Percentiles rank a stretch among this genome's conserved stretches.
These are phyloP conservation scores for Monopis laevigella DNA, from an alignment of 2,888 invertebrate species.

Conservation along the genomic window DNA sequence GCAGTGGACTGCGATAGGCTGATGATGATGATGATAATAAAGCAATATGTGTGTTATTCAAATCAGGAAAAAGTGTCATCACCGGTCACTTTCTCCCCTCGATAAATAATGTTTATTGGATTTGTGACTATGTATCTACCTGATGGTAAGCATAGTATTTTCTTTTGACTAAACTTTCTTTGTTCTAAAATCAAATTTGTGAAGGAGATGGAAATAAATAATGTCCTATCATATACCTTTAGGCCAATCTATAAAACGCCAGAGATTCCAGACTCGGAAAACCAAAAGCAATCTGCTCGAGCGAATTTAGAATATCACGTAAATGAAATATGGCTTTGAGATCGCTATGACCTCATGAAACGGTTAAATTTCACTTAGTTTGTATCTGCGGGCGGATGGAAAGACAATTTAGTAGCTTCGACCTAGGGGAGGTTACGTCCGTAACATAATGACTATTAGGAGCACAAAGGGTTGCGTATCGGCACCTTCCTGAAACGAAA, in stretches of 20 bases:
- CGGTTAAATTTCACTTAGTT: constrained; percentile 25
- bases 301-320: constrained; percentile 25
- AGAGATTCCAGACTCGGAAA: neutral
- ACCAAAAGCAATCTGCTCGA: neutral
- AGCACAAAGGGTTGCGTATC: constrained; percentile 30
- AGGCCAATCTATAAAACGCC: neutral
- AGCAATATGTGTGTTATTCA: too few relatives aligned
- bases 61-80: too few relatives aligned
- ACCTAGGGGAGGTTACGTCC: constrained; percentile 1
- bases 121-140: too few relatives aligned
- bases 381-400: constrained; percentile 7
- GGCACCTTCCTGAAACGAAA: constrained; percentile 28
- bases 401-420: constrained; percentile 6
- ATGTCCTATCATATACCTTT: neutral
- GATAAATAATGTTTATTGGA: too few relatives aligned
- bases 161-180: too few relatives aligned
- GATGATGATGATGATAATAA: too few relatives aligned
- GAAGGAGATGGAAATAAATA: too few relatives aligned
- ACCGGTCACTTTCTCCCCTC: too few relatives aligned
- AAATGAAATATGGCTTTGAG: constrained; percentile 28
- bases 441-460: constrained; percentile 22
- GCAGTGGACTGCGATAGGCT: too few relatives aligned
- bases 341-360: constrained; percentile 23
- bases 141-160: too few relatives aligned
- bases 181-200: too few relatives aligned